A percentile compares a stretch with the other conserved stretches of the same genome.
phyloP scores from a whole-genome alignment of 2,113 vertebrate genomes.

The Motacilla alba region DNA sequence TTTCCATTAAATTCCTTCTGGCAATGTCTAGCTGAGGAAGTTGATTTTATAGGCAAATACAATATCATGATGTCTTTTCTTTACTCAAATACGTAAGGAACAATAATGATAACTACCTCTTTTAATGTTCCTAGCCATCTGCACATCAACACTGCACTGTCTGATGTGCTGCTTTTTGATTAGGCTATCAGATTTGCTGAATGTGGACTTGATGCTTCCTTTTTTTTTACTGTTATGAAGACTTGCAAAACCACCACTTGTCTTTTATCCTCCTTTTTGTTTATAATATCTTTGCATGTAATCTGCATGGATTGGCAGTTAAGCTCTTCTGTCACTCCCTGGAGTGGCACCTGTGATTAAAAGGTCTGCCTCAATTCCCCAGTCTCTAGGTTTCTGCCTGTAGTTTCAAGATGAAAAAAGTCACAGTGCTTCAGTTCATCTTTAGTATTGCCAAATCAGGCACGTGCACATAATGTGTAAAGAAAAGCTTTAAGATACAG shows the following conservation, averaged over 20 bases:
- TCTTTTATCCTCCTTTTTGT: background rate
- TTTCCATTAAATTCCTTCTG: constrained; percentile 25
- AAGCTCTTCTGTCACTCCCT: background rate
- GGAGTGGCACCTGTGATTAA: constrained; percentile 34
- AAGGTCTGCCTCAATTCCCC: background rate
- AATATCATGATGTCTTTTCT: constrained; percentile 35
- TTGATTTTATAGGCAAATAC: constrained; percentile 52
- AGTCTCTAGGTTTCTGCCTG: background rate
- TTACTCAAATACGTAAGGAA: background rate
- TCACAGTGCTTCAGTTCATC: background rate
- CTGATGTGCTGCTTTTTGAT: constrained; percentile 24
- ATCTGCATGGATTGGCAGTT: background rate
- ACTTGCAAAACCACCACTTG: background rate
- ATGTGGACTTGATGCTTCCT: background rate
- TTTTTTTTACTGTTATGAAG: background rate
- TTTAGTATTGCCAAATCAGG: background rate
- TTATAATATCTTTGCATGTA: background rate
- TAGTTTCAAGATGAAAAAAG: background rate
- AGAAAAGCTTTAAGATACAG: background rate
- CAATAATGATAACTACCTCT: background rate
- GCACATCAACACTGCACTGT: background rate
- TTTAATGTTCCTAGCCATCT: constrained; percentile 3
- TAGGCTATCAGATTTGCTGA: constrained; percentile 16
- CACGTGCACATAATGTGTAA: background rate
- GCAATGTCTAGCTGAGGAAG: constrained; percentile 29